Evolutionary conservation across 2,113 vertebrate species (phyloP).

Genomic region (Amphiprion ocellaris): DNA sequence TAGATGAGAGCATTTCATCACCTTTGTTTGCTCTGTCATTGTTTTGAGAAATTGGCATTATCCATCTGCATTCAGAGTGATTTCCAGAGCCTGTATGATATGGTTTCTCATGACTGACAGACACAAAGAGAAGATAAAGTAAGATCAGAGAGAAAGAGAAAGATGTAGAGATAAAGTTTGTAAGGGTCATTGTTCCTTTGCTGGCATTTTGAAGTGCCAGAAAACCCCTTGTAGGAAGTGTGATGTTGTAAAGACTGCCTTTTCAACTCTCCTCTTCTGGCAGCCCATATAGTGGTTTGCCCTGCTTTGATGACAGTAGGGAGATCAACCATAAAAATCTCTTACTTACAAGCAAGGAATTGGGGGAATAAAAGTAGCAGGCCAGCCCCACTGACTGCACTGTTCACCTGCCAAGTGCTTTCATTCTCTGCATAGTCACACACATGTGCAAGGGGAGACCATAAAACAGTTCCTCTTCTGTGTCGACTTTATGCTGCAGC

Average conservation of each 20-base stretch:
- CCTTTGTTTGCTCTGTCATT: constrained; percentile 9
- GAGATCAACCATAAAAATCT: constrained; percentile 68
- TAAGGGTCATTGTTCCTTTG: constrained; percentile 37
- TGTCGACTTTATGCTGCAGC: constrained; percentile 56
- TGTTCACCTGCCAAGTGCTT: constrained; percentile 65
- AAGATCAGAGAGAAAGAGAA: constrained; percentile 6
- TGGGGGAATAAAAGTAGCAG: constrained; percentile 55
- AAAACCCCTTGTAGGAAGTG: constrained; percentile 39
- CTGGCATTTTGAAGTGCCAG: constrained; percentile 45
- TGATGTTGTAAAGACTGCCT: constrained; percentile 43
- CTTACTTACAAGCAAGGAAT: constrained; percentile 49
- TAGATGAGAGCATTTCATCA: constrained; percentile 8
- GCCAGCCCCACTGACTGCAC: constrained; percentile 47
- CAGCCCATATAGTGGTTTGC: constrained; percentile 43
- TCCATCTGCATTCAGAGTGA: constrained; percentile 7
- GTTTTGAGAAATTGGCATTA: constrained; percentile 5
- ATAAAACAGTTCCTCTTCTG: constrained; percentile 64
- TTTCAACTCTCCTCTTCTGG: constrained; percentile 57
- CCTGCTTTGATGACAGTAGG: constrained; percentile 67
- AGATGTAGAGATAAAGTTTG: constrained; percentile 2
- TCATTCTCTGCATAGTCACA: constrained; percentile 48
- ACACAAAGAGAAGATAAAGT: constrained; percentile 15
- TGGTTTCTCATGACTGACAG: neutral
- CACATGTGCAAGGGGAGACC: constrained; percentile 51
- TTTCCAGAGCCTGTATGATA: neutral